Percentiles rank a stretch among this genome's conserved stretches.
These are phyloP conservation scores for Apotomis capreana DNA, from an alignment of 2,888 invertebrate genomes.

Conservation along the genomic window DNA sequence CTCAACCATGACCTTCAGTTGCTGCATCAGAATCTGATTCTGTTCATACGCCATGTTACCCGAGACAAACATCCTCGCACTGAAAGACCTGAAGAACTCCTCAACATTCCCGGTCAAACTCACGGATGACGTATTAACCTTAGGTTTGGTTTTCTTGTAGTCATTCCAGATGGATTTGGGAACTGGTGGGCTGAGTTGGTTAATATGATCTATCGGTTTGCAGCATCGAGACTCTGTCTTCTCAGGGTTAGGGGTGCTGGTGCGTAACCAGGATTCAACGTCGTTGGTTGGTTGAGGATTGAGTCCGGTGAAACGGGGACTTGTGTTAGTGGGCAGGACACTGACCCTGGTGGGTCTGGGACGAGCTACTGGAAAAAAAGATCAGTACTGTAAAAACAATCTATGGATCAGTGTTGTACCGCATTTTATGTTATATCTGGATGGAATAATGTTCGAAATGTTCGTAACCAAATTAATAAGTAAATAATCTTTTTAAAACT, in stretches of 20 bases:
- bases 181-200: conserved; percentile 46
- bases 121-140: conserved; percentile 5
- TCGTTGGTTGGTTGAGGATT: background rate
- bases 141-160: conserved; percentile 32
- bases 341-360: no score
- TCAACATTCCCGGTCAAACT: conserved; percentile 42
- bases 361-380: no score
- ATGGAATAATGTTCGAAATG: no score
- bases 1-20: background rate
- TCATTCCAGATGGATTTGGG: conserved; percentile 50
- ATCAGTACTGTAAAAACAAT: no score
- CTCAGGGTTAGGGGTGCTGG: conserved; percentile 15
- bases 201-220: conserved; percentile 29
- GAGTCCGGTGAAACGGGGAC: no score
- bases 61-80: conserved; percentile 16
- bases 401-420: no score
- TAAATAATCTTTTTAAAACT: no score
- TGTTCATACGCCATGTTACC: background rate
- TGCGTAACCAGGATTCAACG: conserved; percentile 14
- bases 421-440: no score
- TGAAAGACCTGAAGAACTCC: conserved; percentile 47
- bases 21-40: conserved; percentile 9
- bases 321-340: no score
- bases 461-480: no score
- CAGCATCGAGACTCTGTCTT: conserved; percentile 39